Evolutionary conservation across 1,140 invertebrate species (phyloP).

Genomic region (Periplaneta americana): DNA sequence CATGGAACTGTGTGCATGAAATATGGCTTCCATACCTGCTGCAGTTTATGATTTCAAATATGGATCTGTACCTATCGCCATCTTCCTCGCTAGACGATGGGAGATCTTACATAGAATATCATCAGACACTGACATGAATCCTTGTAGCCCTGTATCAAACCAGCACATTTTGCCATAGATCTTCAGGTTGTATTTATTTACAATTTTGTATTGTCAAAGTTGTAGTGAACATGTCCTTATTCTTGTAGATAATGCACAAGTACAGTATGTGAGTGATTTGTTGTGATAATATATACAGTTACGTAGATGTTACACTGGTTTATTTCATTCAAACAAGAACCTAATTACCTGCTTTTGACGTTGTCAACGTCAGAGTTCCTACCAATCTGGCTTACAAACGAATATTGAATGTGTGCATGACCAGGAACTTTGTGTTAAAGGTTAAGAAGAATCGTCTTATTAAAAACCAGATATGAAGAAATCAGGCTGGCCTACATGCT

Average conservation of each 20-base stretch:
- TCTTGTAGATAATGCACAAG: conserved; percentile 12
- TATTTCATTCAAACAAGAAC: neutral
- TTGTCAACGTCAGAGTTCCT: too few species aligned
- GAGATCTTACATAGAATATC: too few species aligned
- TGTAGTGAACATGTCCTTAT: conserved; percentile 9
- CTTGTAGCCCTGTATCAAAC: too few species aligned
- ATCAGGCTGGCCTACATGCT: too few species aligned
- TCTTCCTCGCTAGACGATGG: neutral
- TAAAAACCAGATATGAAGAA: too few species aligned
- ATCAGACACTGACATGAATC: neutral
- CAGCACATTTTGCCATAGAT: conserved; percentile 8
- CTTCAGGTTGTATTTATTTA: conserved; percentile 21
- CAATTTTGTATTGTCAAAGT: conserved; percentile 20
- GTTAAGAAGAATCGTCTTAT: too few species aligned
- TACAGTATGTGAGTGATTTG: conserved; percentile 21
- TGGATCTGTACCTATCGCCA: neutral
- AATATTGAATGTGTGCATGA: too few species aligned
- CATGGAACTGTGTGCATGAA: neutral
- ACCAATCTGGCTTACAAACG: too few species aligned
- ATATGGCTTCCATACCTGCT: neutral
- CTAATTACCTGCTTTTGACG: neutral
- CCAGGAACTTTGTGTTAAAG: too few species aligned
- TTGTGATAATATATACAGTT: conserved; percentile 22
- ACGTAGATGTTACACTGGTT: conserved; percentile 16
- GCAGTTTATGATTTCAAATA: too few species aligned